Conservation (phyloP, 2,888 invertebrate species). For the Ectropis crepuscularia region DNA sequence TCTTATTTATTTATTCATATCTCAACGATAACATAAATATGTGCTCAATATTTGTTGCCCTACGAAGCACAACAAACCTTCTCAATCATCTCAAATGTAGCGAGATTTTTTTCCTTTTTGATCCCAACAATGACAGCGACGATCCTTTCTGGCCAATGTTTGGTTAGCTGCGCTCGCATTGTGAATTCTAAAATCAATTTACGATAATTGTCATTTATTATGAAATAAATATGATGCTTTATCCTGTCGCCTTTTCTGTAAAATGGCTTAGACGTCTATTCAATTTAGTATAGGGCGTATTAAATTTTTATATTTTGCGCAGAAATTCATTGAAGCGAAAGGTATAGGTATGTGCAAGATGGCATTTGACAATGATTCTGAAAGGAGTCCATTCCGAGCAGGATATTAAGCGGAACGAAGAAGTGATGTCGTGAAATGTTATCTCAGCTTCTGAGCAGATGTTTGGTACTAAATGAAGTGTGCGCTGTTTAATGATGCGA, state of each 20-base stretch:
- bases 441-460: constrained; percentile 78
- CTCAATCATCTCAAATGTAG: constrained; percentile 52
- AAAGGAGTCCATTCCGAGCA: constrained; percentile 61
- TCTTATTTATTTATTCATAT: constrained; percentile 50
- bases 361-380: constrained; percentile 81
- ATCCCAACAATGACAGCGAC: constrained; percentile 73
- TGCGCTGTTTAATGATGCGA: constrained; percentile 16
- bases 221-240: constrained; percentile 84
- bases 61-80: constrained; percentile 68
- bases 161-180: constrained; percentile 86
- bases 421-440: constrained; percentile 71
- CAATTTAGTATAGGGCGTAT: constrained; percentile 69
- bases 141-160: constrained; percentile 87
- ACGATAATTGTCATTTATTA: constrained; percentile 85
- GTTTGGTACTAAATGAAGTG: constrained; percentile 60
- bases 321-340: constrained; percentile 67
- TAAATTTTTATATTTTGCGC: constrained; percentile 74
- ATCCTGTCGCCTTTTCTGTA: constrained; percentile 67
- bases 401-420: constrained; percentile 76
- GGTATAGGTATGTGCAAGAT: constrained; percentile 56
- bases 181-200: constrained; percentile 80
- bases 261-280: constrained; percentile 58
- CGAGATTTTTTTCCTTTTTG: constrained; percentile 59
- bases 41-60: constrained; percentile 75
- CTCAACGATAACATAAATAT: constrained; percentile 52